Conservation (phyloP, 1,140 invertebrate genomes). For the Bombus difficillimus region DNA sequence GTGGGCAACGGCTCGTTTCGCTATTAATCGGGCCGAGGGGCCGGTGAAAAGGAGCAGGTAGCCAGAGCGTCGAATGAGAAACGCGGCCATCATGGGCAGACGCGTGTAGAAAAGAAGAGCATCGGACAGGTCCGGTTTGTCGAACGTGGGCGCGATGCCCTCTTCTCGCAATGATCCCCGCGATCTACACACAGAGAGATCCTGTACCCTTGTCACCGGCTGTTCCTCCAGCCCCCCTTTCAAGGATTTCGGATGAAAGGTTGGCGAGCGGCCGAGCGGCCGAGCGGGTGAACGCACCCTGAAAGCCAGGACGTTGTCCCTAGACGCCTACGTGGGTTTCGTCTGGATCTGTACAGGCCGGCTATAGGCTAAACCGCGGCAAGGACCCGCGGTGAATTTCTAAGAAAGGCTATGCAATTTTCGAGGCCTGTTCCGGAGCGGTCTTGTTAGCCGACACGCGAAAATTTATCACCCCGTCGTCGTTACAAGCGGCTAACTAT, state of each 20-base stretch:
- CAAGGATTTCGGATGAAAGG: constrained; percentile 57
- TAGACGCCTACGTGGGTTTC: constrained; percentile 64
- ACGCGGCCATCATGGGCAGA: constrained; percentile 24
- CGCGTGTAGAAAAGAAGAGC: constrained; percentile 27
- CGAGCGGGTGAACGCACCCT: constrained; percentile 70
- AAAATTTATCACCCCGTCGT: constrained; percentile 63
- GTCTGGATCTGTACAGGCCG: constrained; percentile 21
- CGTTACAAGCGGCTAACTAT: constrained; percentile 58
- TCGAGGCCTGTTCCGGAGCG: constrained; percentile 32
- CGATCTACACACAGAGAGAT: constrained; percentile 52
- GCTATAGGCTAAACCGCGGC: constrained; percentile 27
- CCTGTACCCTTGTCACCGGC: constrained; percentile 46
- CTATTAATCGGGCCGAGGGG: constrained; percentile 8
- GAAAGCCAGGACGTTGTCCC: constrained; percentile 70
- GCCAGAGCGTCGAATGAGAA: constrained; percentile 25
- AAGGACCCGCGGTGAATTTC: constrained; percentile 57
- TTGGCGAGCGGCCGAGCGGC: constrained; percentile 3
- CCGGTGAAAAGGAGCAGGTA: constrained; percentile 19
- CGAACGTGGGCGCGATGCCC: constrained; percentile 64
- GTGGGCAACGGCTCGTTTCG: constrained; percentile 6
- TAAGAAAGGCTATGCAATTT: constrained; percentile 64
- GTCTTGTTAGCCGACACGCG: constrained; percentile 53
- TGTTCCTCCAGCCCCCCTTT: constrained; percentile 28
- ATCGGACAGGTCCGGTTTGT: constrained; percentile 61
- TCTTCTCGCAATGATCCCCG: constrained; percentile 72